A percentile compares a stretch with the other conserved stretches of the same genome.
These are phyloP conservation scores for Pissodes strobi DNA, from an alignment of 1,140 invertebrate species.

Conservation along the genomic window DNA sequence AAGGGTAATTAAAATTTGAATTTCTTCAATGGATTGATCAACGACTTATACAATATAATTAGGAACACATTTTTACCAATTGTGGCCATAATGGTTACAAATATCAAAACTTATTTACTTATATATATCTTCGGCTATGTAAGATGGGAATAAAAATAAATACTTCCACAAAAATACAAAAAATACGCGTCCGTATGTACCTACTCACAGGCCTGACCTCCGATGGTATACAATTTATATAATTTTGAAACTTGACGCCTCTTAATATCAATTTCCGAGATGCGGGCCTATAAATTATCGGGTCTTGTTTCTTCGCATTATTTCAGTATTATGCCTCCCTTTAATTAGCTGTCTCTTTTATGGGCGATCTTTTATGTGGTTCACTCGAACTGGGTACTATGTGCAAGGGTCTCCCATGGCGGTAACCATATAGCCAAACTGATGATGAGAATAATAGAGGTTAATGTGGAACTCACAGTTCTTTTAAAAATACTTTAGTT, in stretches of 20 bases:
- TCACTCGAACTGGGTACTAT: constrained; percentile 1
- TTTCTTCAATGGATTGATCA: no score
- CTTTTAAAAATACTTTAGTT: no score
- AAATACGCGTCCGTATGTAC: no score
- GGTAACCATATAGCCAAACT: not conserved
- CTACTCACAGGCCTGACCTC: not conserved
- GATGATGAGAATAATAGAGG: not conserved
- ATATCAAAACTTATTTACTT: no score
- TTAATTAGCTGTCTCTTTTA: constrained; percentile 35
- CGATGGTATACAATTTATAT: constrained; percentile 13
- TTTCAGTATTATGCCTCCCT: constrained; percentile 22
- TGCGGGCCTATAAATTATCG: constrained; percentile 27
- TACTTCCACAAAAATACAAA: no score
- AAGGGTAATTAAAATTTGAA: no score
- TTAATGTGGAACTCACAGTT: not conserved
- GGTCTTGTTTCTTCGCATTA: constrained; percentile 19
- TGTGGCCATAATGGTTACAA: no score
- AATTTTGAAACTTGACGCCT: constrained; percentile 24
- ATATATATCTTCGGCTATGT: no score
- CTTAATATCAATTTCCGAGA: constrained; percentile 22
- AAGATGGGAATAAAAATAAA: no score
- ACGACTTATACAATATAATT: no score
- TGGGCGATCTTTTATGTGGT: constrained; percentile 31
- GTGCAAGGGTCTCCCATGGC: constrained; percentile 1
- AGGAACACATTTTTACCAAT: no score